Evolutionary conservation across 2,797 vertebrate species (phyloP), one percentile per base, ranked within the genome.

Genomic region (Petrocephalus sullivani): DNA sequence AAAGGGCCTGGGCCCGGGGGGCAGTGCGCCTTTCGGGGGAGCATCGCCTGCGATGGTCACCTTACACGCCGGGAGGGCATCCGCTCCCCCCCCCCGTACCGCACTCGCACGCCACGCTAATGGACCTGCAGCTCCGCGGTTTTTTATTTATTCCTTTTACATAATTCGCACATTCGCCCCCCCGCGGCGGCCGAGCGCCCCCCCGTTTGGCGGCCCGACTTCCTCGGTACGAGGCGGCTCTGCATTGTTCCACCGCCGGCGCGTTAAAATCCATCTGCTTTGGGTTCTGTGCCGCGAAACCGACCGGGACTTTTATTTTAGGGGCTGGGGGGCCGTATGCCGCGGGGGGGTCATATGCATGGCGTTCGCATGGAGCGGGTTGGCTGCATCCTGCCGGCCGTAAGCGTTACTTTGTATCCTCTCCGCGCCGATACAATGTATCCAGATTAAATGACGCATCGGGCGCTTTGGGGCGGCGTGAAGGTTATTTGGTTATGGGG

Each of bases 361-460:
- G 67, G 67, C 37, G 67, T 71, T 71, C 14, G 37, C 67, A 71
- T 71, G 37, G 12, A 41, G 12, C 33, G 33, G 14, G 28, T 28
- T 28, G 28, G 28, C 28, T 28, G 28, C 28, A 28, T 28, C 28
- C 28, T 28, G 28, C 28, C 28, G 28, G 28, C 28, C 28, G 28
- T 28, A 28, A 28, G 28, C 81, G 46, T 83, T 83, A 21, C 81
- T 83, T 46, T 21, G 51, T 21, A 83, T 53, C 81, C 7, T 10
- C 14, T 21, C 41, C 53, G 81, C 81, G 46, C 51, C 23, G 81
- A 53, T 83, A 83, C 21, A 51, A 46, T 83, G 81, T 21, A 21
- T 83, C 81, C 46, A 83, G 41, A 83, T 83, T 83, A 53, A 49
- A 83, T 83, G 81, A 83, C 81, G 81, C 81, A 83, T 83, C 46